Conservation (phyloP, 2,888 invertebrate species). For the Petrolisthes cinctipes region DNA sequence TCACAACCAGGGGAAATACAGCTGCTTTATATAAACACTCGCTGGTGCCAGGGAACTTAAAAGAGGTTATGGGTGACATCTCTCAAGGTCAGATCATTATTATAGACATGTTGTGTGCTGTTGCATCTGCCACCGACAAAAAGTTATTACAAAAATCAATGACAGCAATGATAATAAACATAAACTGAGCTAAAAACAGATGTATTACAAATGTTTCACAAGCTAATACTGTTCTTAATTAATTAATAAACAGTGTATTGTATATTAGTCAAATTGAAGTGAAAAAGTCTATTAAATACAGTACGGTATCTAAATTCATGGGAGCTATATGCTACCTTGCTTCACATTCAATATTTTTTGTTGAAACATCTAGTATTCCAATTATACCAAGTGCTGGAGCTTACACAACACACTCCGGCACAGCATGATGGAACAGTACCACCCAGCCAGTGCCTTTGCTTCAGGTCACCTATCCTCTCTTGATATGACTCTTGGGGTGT, state of each 20-base stretch:
- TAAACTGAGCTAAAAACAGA: neutral
- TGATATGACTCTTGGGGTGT: too few relatives aligned
- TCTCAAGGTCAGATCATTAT: neutral
- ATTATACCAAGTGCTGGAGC: too few relatives aligned
- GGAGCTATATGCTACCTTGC: conserved; percentile 6
- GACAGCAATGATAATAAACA: neutral
- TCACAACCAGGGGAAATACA: conserved; percentile 45
- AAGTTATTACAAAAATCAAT: neutral
- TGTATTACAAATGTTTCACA: conserved; percentile 6
- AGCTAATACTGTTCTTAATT: conserved; percentile 30
- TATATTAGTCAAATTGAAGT: conserved; percentile 27
- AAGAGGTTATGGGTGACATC: neutral
- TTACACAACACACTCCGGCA: too few relatives aligned
- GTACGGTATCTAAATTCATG: neutral
- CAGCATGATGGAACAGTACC: too few relatives aligned
- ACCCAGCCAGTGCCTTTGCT: too few relatives aligned
- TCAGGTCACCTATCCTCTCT: too few relatives aligned
- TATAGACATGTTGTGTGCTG: too few relatives aligned
- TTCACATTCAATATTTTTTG: neutral
- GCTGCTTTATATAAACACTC: conserved; percentile 6
- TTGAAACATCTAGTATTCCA: too few relatives aligned
- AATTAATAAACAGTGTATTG: conserved; percentile 10
- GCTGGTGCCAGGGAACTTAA: neutral
- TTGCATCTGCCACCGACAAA: neutral
- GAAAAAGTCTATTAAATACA: conserved; percentile 14